Evolutionary conservation across 1,140 invertebrate genomes (phyloP).

Genomic region (Micrasema minimum): DNA sequence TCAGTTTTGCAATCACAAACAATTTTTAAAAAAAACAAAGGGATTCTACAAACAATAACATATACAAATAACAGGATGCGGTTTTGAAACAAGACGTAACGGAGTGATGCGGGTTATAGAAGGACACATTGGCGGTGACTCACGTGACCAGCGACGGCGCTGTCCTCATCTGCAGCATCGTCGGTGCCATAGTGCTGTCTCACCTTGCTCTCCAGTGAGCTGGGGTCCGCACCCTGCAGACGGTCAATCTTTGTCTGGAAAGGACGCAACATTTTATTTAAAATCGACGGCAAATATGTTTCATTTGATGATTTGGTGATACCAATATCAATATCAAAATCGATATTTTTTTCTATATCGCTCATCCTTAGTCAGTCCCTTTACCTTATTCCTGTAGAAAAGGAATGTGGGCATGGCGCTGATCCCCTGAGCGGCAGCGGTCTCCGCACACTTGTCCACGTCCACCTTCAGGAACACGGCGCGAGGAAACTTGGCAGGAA

Average conservation of each 20-base stretch:
- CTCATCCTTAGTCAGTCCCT: no score
- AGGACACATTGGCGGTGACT: conserved; percentile 54
- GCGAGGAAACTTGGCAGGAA: conserved; percentile 86
- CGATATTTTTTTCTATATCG: no score
- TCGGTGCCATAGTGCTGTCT: conserved; percentile 84
- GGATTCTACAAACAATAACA: neutral
- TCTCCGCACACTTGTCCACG: conserved; percentile 89
- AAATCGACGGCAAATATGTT: no score
- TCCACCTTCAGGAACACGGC: conserved; percentile 96
- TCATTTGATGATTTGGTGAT: no score
- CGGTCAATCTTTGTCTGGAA: conserved; percentile 80
- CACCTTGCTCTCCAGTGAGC: conserved; percentile 87
- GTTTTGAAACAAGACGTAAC: neutral
- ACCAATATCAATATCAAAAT: no score
- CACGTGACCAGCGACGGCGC: conserved; percentile 83
- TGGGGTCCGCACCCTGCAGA: conserved; percentile 86
- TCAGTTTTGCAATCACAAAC: no score
- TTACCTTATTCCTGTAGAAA: conserved; percentile 88
- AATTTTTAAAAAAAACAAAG: no score
- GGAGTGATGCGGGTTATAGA: conserved; percentile 17
- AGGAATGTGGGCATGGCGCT: conserved; percentile 98
- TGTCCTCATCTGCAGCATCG: conserved; percentile 72
- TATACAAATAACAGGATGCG: neutral
- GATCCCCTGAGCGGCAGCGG: conserved; percentile 86
- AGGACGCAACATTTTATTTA: no score